A percentile compares a stretch with the other conserved stretches of the same genome.
phyloP scores from a whole-genome alignment of 2,888 invertebrate species.

The Adela reaumurella region DNA sequence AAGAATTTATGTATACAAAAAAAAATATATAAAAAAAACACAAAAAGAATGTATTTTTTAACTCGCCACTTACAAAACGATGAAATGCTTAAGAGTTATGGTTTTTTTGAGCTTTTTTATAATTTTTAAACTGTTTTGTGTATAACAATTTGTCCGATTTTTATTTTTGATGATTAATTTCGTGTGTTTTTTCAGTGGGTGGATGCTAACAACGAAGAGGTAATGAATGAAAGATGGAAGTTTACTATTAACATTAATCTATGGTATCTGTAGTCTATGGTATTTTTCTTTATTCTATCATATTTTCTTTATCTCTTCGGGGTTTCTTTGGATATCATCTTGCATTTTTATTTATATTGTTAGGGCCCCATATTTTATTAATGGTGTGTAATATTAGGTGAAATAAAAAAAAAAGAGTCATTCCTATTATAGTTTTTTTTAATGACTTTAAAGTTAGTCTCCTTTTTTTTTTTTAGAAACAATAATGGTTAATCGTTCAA shows the following conservation, averaged over 20 bases:
- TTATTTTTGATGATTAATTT: slow-evolving; percentile 49
- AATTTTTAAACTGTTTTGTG: slow-evolving; percentile 16
- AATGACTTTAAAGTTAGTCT: too few relatives aligned
- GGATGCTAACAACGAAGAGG: slow-evolving; percentile 65
- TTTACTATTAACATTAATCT: neutral
- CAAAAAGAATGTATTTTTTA: slow-evolving; percentile 23
- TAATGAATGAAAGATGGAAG: slow-evolving; percentile 29
- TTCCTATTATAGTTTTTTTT: too few relatives aligned
- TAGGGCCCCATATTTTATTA: too few relatives aligned
- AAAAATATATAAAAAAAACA: slow-evolving; percentile 21
- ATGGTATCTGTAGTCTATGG: slow-evolving; percentile 3
- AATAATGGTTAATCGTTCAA: too few relatives aligned
- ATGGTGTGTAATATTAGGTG: too few relatives aligned
- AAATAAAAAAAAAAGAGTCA: too few relatives aligned
- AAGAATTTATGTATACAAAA: slow-evolving; percentile 25
- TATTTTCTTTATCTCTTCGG: neutral
- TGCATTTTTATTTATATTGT: too few relatives aligned
- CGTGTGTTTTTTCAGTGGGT: slow-evolving; percentile 59
- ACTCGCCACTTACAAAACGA: slow-evolving; percentile 22
- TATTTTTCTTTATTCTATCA: slow-evolving; percentile 5
- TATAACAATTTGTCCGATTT: slow-evolving; percentile 11
- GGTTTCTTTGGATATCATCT: neutral
- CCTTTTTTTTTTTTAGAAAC: too few relatives aligned
- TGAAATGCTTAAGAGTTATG: slow-evolving; percentile 44
- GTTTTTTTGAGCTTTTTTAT: slow-evolving; percentile 13